Evolutionary conservation across 2,888 invertebrate species (phyloP).

Genomic region (Shargacucullia verbasci): DNA sequence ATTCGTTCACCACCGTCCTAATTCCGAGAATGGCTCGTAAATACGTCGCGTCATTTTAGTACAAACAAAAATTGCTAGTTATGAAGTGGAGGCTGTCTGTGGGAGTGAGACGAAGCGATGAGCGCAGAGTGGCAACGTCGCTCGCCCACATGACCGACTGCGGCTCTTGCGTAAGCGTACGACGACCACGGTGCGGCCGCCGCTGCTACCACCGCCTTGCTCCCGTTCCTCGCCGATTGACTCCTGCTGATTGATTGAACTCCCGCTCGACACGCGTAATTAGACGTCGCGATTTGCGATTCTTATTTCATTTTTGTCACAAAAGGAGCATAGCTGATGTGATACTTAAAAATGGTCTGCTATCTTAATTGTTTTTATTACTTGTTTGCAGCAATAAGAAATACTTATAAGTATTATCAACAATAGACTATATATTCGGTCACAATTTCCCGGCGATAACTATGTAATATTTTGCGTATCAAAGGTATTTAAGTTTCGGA

Average conservation of each 20-base stretch:
- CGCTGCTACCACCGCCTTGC: slow-evolving; percentile 58
- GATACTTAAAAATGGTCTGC: not conserved
- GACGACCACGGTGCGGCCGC: slow-evolving; percentile 75
- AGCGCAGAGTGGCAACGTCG: slow-evolving; percentile 82
- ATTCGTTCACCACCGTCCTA: slow-evolving; percentile 73
- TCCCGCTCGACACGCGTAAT: slow-evolving; percentile 51
- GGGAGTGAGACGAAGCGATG: slow-evolving; percentile 75
- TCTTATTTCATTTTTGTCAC: slow-evolving; percentile 16
- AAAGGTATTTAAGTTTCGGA: not conserved
- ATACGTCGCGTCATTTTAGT: slow-evolving; percentile 84
- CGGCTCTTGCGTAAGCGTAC: slow-evolving; percentile 87
- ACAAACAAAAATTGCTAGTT: slow-evolving; percentile 84
- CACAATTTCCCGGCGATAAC: not conserved
- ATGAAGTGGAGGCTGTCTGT: slow-evolving; percentile 75
- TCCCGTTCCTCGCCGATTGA: slow-evolving; percentile 65
- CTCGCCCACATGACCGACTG: slow-evolving; percentile 84
- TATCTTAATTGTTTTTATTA: not conserved
- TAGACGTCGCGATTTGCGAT: slow-evolving; percentile 25
- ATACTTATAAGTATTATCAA: not conserved
- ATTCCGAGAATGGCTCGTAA: slow-evolving; percentile 82
- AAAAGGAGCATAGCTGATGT: not conserved
- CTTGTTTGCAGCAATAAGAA: slow-evolving; percentile 5
- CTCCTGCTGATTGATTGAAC: slow-evolving; percentile 68
- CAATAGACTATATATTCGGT: not conserved
- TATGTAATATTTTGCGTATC: not conserved